Evolutionary conservation across 2,113 vertebrate genomes (phyloP).

Genomic region (Pungitius pungitius): DNA sequence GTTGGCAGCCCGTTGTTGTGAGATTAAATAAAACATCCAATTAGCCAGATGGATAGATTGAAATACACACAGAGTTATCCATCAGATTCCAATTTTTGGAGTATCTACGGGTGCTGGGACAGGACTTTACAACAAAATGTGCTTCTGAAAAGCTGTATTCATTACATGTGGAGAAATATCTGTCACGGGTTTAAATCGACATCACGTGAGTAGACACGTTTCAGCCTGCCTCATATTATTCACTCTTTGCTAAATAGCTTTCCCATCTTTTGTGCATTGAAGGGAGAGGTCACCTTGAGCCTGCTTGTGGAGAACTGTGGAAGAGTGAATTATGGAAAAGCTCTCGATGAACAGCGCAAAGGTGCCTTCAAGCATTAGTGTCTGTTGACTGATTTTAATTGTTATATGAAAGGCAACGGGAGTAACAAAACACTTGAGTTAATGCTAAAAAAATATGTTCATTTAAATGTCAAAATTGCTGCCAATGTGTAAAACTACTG

Average conservation of each 20-base stretch:
- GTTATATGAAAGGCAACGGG: background rate
- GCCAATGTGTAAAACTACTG: background rate
- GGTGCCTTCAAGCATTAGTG: conserved; percentile 68
- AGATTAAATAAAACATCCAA: background rate
- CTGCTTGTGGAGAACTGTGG: conserved; percentile 92
- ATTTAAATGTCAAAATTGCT: background rate
- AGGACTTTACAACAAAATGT: background rate
- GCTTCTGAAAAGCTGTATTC: background rate
- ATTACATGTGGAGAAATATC: background rate
- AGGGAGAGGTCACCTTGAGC: conserved; percentile 84
- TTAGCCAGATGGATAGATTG: background rate
- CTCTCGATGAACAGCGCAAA: conserved; percentile 89
- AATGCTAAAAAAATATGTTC: background rate
- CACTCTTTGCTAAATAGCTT: background rate
- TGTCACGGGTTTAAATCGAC: background rate
- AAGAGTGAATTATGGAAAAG: conserved; percentile 89
- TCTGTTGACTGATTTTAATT: background rate
- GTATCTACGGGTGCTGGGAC: background rate
- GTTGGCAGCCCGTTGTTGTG: background rate
- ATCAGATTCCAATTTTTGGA: background rate
- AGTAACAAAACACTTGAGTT: background rate
- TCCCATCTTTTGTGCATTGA: conserved; percentile 18
- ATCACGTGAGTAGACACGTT: background rate
- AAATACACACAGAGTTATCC: background rate
- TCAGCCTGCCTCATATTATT: background rate